phyloP scores from a whole-genome alignment of 2,797 vertebrate genomes.

The Helarctos malayanus region DNA sequence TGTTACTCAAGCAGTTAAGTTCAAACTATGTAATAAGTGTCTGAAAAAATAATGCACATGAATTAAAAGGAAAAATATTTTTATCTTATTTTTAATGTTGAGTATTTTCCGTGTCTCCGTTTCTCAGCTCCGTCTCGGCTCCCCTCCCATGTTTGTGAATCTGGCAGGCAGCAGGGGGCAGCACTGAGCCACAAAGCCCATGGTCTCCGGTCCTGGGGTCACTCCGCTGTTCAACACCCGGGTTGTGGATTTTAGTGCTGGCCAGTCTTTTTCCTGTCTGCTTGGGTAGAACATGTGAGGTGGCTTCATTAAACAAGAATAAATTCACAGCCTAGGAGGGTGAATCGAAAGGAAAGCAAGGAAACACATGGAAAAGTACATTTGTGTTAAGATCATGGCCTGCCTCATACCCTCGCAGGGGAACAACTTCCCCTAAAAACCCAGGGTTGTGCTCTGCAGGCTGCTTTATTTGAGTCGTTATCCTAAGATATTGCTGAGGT shows the following conservation, averaged over 20 bases:
- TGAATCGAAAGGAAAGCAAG: not conserved
- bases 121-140: fast-evolving
- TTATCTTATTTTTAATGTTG: not conserved
- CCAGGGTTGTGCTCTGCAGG: not conserved
- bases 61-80: not conserved
- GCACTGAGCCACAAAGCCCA: not conserved
- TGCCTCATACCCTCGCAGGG: not conserved
- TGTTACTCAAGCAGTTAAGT: not conserved
- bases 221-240: fast-evolving
- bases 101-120: not conserved
- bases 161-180: not conserved
- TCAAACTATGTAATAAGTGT: not conserved
- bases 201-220: not conserved
- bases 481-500: not conserved
- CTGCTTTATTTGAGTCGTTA: not conserved
- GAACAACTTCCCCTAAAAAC: not conserved
- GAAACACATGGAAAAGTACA: not conserved
- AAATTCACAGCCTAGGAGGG: not conserved
- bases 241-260: not conserved
- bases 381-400: not conserved
- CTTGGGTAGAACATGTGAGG: not conserved
- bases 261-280: not conserved
- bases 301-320: not conserved
- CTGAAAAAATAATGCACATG: not conserved
- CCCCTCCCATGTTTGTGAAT: fast-evolving